Percentiles rank a stretch among this genome's conserved stretches.
Conservation (phyloP, 2,888 invertebrate species). For the Melanophora roralis region DNA sequence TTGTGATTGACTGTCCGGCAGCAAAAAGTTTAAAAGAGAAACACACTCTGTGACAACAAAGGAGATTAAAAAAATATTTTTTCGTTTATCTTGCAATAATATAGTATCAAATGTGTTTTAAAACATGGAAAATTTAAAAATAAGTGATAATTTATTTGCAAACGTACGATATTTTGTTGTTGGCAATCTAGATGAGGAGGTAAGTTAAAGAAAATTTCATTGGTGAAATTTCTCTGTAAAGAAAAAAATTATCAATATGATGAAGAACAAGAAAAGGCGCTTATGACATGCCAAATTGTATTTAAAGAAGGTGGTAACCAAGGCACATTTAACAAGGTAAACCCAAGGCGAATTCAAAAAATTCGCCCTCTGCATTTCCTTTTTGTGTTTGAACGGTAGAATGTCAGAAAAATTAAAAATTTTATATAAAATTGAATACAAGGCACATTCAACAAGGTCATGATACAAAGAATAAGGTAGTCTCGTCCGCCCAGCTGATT, state of each 20-base stretch:
- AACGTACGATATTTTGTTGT: conserved; percentile 90
- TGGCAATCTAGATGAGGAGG: conserved; percentile 87
- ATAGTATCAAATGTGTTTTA: conserved; percentile 29
- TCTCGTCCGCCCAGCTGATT: no score
- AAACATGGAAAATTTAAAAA: conserved; percentile 74
- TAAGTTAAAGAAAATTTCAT: conserved; percentile 70
- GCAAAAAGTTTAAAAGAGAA: conserved; percentile 15
- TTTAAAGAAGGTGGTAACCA: no score
- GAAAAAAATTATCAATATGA: conserved; percentile 15
- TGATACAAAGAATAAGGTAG: no score
- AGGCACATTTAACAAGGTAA: no score
- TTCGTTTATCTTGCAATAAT: neutral
- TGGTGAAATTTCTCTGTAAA: conserved; percentile 4
- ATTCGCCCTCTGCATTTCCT: no score
- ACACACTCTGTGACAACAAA: conserved; percentile 49
- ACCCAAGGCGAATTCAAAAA: no score
- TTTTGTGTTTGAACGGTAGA: no score
- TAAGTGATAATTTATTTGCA: conserved; percentile 82
- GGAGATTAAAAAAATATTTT: conserved; percentile 31
- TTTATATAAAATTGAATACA: neutral
- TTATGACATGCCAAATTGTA: no score
- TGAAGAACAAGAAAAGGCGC: conserved; percentile 46
- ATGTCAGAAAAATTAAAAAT: no score
- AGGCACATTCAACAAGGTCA: neutral
- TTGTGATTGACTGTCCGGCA: conserved; percentile 38